A percentile compares a stretch with the other conserved stretches of the same genome.
Conservation (phyloP, 2,888 invertebrate species). For the Dysmachus trigonus region DNA sequence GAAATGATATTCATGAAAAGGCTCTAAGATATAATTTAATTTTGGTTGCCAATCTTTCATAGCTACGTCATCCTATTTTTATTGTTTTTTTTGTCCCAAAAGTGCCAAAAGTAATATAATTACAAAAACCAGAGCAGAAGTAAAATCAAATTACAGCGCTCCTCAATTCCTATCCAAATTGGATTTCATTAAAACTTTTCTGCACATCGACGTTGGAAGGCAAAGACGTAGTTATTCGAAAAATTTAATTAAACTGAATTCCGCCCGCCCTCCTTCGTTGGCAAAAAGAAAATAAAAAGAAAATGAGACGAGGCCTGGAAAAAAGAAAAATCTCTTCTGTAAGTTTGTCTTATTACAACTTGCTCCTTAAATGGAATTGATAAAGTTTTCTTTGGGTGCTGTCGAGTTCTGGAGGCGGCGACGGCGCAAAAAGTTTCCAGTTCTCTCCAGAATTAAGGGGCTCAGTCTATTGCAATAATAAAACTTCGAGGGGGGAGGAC, state of each 20-base stretch:
- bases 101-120: not conserved
- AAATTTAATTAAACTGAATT: constrained; percentile 36
- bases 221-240: not conserved
- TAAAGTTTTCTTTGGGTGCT: not conserved
- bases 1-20: too few relatives aligned
- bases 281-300: not conserved
- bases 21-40: too few relatives aligned
- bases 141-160: not conserved
- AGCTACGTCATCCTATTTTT: not conserved
- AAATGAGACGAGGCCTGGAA: not conserved
- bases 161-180: not conserved
- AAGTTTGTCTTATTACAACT: constrained; percentile 30
- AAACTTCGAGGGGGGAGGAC: not conserved
- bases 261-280: too few relatives aligned
- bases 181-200: constrained; percentile 30
- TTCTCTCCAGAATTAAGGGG: not conserved
- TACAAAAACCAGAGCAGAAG: not conserved
- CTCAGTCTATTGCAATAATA: constrained; percentile 15
- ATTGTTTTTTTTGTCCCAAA: not conserved
- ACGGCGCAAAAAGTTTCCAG: not conserved
- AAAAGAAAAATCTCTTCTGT: not conserved
- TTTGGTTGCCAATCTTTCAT: too few relatives aligned
- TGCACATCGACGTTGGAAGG: not conserved
- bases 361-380: constrained; percentile 21
- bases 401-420: not conserved